A percentile compares a stretch with the other conserved stretches of the same genome.
Conservation (phyloP, 1,140 invertebrate species). For the Caenorhabditis briggsae region DNA sequence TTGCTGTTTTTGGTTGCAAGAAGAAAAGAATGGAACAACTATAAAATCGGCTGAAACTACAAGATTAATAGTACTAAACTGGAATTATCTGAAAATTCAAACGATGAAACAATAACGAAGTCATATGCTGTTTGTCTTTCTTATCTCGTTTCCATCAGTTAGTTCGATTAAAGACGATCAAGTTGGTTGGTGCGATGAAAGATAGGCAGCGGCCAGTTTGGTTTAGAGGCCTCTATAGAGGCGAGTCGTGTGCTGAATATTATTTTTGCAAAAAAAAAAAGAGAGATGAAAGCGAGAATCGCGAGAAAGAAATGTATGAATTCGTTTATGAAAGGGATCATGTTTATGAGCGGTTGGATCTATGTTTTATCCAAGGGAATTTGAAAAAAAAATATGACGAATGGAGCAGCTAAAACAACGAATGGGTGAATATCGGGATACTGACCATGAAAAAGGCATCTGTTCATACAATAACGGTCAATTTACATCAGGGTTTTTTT, state of each 20-base stretch:
- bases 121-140: not conserved
- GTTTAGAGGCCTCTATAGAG: not conserved
- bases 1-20: too few relatives aligned
- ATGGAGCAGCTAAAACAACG: not conserved
- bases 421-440: not conserved
- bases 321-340: too few relatives aligned
- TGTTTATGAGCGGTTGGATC: too few relatives aligned
- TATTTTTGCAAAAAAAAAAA: too few relatives aligned
- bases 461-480: constrained; percentile 4
- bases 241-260: not conserved
- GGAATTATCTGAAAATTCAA: not conserved
- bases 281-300: too few relatives aligned
- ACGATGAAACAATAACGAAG: not conserved
- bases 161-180: constrained; percentile 13
- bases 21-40: too few relatives aligned
- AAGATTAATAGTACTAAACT: not conserved
- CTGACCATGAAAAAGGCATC: not conserved
- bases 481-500: not conserved
- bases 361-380: not conserved
- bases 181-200: not conserved
- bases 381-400: not conserved
- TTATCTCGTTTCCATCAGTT: not conserved
- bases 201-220: constrained; percentile 3
- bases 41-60: too few relatives aligned
- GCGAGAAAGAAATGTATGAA: too few relatives aligned